Evolutionary conservation across 2,888 invertebrate species (phyloP).

Genomic region (Hipparchia sbordonii): DNA sequence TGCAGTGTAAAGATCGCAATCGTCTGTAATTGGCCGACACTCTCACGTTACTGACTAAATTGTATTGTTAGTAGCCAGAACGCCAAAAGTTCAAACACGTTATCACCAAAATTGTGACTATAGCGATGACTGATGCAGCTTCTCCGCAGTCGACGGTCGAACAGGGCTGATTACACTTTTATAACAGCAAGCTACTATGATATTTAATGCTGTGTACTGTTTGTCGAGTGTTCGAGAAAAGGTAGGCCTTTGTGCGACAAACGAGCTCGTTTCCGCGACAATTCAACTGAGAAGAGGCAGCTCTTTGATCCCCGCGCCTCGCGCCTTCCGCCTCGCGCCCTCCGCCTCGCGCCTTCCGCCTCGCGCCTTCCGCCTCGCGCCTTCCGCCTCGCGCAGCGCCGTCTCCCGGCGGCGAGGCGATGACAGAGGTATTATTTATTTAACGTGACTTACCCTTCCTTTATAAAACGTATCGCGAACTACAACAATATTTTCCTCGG

Average conservation of each 20-base stretch:
- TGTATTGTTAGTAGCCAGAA: too few species aligned
- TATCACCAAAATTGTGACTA: too few species aligned
- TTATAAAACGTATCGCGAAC: background rate
- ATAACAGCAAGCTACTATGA: background rate
- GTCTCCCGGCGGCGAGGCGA: background rate
- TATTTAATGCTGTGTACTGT: background rate
- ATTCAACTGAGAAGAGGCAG: background rate
- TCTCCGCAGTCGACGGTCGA: too few species aligned
- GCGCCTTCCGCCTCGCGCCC: background rate
- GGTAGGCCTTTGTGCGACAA: constrained; percentile 7
- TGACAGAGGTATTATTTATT: constrained; percentile 7
- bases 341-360: background rate
- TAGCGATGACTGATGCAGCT: too few species aligned
- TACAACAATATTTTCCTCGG: background rate
- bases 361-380: background rate
- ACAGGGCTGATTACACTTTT: background rate
- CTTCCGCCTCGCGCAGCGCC: background rate
- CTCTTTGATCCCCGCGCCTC: background rate
- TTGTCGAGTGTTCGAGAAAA: background rate
- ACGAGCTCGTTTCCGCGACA: constrained; percentile 7
- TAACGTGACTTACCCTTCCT: constrained; percentile 3
- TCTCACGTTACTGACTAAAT: too few species aligned
- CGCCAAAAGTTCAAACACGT: too few species aligned
- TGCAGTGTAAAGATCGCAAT: too few species aligned
- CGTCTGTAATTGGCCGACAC: too few species aligned